Base-by-base conservation (phyloP, 1,140 invertebrate species). In the Habropoda laboriosa region DNA sequence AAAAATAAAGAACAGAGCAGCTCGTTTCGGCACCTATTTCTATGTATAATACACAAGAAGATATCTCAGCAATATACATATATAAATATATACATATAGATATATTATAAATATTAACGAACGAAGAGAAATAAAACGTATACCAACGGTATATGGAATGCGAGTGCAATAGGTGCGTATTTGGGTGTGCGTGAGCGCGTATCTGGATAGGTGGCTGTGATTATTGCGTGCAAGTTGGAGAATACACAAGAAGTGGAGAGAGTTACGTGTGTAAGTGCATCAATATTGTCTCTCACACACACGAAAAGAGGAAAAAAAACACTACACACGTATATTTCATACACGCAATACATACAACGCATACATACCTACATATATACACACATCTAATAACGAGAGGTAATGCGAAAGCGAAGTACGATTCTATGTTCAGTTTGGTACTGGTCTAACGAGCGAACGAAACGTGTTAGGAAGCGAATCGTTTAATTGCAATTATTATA, bases 21-120 rank as follows among this genome's bases (percentile, higher is more conserved):
- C 88, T 92, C 86, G 91, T 91, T 92, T 91, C 85, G 89, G 85
- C 90, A 92, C 88, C 89, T 91, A 91, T 90, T 91, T 90, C 88
- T 91, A 89, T 90, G 86, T 91, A 91, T 88, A 55, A 79, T 82
- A 90, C 86, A 89, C 87, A 87, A 71, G 55, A 87, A 80, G 72
- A 80, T 83, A 88, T 88, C 79, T 86, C 88, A 90, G 89, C 87
- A 89, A 89, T 90, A 90, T 90, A 88, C 84, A 87, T 72, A 80
- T 58, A 80, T 73, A 80, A 42, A 73, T 79, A 82, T 49, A 80
- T 63, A 76, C 72, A 67, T 68, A 79, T 64, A 55, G 79, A 61
- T 60, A 51, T 77, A 76, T 64, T 77, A 63, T 64, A 49, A 30
- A 81, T 81, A 78, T 76, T 63, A 45, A 75, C 55, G 60, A 45